phyloP scores from a whole-genome alignment of 2,797 vertebrate genomes.

The Bucorvus abyssinicus region DNA sequence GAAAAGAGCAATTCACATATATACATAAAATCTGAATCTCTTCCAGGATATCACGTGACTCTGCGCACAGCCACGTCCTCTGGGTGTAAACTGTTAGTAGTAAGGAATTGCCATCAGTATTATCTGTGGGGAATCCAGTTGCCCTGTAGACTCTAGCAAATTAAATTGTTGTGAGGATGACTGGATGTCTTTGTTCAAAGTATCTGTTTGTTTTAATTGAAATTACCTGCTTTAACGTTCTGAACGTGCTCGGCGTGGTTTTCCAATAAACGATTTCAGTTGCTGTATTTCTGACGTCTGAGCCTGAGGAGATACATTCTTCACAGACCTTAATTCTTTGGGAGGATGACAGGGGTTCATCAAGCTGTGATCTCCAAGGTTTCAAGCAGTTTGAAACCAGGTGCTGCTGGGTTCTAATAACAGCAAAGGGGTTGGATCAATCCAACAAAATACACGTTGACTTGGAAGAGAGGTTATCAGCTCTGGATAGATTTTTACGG shows the following conservation, averaged over 20 bases:
- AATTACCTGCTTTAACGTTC: neutral
- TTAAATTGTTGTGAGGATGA: neutral
- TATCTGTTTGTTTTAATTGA: neutral
- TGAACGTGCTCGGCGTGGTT: neutral
- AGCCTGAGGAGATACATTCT: neutral
- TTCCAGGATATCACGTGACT: neutral
- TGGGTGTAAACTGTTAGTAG: neutral
- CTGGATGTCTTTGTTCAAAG: neutral
- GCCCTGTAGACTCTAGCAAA: neutral
- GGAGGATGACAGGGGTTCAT: neutral
- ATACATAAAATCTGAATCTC: neutral
- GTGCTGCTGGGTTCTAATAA: neutral
- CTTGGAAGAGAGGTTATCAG: constrained; percentile 25
- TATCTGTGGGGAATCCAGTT: neutral
- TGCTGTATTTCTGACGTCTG: neutral
- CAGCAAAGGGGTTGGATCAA: neutral
- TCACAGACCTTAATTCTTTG: neutral
- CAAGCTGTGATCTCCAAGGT: constrained; percentile 10
- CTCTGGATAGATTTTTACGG: neutral
- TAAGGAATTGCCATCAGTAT: neutral
- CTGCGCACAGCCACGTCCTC: neutral
- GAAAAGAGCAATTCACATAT: neutral
- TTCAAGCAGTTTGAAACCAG: neutral
- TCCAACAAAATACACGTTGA: neutral
- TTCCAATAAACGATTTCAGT: neutral